Base-by-base conservation (phyloP, 2,888 invertebrate genomes). In the Pyrgus malvae region DNA sequence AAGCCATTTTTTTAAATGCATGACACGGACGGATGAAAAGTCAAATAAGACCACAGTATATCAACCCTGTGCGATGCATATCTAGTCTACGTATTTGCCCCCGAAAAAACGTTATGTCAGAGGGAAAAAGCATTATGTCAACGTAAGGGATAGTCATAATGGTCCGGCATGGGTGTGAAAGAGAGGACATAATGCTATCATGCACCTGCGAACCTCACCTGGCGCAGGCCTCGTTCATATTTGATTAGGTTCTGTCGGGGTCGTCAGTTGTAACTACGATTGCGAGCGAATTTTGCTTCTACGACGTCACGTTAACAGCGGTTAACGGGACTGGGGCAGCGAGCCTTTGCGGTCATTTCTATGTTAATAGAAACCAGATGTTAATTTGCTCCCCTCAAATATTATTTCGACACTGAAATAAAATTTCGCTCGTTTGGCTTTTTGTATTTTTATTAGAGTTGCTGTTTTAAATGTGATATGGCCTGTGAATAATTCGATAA, bases 181-280 rank as follows among this genome's bases (percentile, higher is more conserved):
- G 78, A 70, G 85, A 83, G 66, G 60, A 69, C 63, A 57, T 55
- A 71, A 66, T 74, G 70, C 82, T 80, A 79, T 80, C 72, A 73
- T 78, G 74, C 88, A 85, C 88, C 88, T 87, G 89, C 82, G 79
- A 67, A 65, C 74, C 69, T 80, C 86, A 87, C 83, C 86, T 85
- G 87, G 83, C 69, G 72, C 67, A 69, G 69, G 73, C 65, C 67
- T 74, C 76, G 76, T 83, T 72, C 78, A 86, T 86, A 83, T 88
- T 88, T 85, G 85, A 88, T 86, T 83, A 83, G 77, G 72, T 80
- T 82, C 80, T 79, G 79, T 75, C 70, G 75, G 76, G 74, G 74
- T 74, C 75, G 79, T 60, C 76, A 79, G 72, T 75, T 67, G 75
- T 78, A 77, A 82, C 78, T 80, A 76, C 70, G 72, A 77, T 60